A percentile compares a stretch with the other conserved stretches of the same genome.
These are phyloP conservation scores for Capra hircus DNA, from an alignment of 2,113 vertebrate genomes.

Conservation along the genomic window DNA sequence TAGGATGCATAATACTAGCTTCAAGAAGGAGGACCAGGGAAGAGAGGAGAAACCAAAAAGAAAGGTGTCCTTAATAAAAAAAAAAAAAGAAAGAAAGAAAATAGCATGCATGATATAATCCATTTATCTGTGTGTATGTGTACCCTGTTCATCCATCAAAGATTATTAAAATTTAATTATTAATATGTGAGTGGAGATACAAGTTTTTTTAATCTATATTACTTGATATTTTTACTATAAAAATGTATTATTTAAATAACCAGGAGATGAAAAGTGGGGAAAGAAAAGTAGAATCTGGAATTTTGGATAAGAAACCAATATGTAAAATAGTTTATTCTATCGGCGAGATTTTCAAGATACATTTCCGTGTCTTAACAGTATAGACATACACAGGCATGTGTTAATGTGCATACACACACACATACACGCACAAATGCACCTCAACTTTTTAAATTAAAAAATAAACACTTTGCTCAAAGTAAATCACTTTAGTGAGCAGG, in stretches of 20 bases:
- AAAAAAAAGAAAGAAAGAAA: neutral
- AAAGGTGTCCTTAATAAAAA: neutral
- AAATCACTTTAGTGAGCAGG: neutral
- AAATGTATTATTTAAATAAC: neutral
- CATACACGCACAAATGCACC: neutral
- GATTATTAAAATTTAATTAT: neutral
- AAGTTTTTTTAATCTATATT: neutral
- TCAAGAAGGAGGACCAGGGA: neutral
- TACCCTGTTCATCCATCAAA: neutral
- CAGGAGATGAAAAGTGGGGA: too few species aligned
- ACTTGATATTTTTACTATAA: neutral
- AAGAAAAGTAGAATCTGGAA: neutral
- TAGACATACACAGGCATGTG: neutral
- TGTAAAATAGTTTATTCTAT: neutral
- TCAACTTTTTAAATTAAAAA: neutral
- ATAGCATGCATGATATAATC: neutral
- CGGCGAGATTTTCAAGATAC: neutral
- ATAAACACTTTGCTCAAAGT: neutral
- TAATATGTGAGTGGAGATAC: neutral
- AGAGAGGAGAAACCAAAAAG: neutral
- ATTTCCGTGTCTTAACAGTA: neutral
- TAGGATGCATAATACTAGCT: neutral
- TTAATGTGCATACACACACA: neutral
- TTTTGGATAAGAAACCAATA: neutral
- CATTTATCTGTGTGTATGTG: neutral